Base-by-base conservation (phyloP, 2,888 invertebrate species). In the Carcina quercana region DNA sequence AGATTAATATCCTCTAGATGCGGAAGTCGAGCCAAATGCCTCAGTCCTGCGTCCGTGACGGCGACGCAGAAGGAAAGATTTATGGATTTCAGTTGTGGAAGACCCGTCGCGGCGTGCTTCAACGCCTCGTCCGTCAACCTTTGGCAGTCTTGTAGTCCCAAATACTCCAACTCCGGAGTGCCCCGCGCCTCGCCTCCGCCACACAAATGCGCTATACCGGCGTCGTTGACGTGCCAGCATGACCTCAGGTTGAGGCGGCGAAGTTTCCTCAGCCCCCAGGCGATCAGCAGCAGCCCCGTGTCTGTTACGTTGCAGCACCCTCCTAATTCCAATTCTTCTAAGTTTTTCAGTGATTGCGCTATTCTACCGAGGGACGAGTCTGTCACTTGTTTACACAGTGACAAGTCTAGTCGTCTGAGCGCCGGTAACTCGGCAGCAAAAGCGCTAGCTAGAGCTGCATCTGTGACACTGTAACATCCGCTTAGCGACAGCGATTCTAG, bases 31-130 rank as follows among this genome's bases (percentile, higher is more conserved):
- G 97, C 94, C 42, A 97, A 73, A 65, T 95, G 92, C 71, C 94
- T 93, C 42, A 97, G 82, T 0, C 97, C 97, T 34, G 92, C 91
- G 69, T 97, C 97, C n/a, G 96, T 96, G 40, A 97, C 92, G 50
- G 94, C 94, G 7, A 95, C 93, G 80, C 97, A 97, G 73, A 97
- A 97, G 50, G 95, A 95, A 24, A 97, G 87, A 73, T 97, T 97
- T 54, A 97, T 91, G 43, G 91, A 91, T 70, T 92, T 92, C 32
- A 97, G 86, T 47, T 89, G 87, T 41, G 89, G 88, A 56, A 97
- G 87, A 46, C 95, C 95, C 41, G 89, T 86, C 43, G 95, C 91
- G 38, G 95, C 90, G 71, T 95, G 92, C 54, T 91, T 91, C 43
- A 97, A 84, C 5, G 95, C 93, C 59, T 96, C 95, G 74, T 97